Base-by-base conservation (phyloP, 37 sponge, comb jelly and placozoan species). In the Aphrocallistes beatrix region DNA sequence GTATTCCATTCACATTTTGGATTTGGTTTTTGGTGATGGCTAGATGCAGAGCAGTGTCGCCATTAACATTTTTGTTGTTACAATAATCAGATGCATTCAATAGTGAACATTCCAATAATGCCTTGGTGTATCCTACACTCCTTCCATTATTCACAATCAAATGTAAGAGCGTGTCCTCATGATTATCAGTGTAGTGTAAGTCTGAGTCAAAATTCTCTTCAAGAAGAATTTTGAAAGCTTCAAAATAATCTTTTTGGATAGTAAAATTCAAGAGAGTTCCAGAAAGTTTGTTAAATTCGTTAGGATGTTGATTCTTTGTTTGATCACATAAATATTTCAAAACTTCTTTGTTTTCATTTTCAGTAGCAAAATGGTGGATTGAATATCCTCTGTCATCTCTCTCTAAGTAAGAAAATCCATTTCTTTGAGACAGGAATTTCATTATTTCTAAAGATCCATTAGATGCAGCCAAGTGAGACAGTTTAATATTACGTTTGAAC, bases 401-500 rank as follows among this genome's bases (percentile, higher is more conserved):
- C 8, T 60, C 75, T 25, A 60, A 30, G 21, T 32, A 60, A 3
- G 75, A 30, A 19, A 60, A 32, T 8, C n/a, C n/a, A 3, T 19
- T 28, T 60, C 21, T 30, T 28, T 60, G 1, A 8, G n/a, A 25
- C 34, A 60, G 21, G n/a, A 19, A 60, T 30, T 60, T 3, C 3
- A 60, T 30, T 25, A 60, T 13, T 30, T 60, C 28, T 60, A 60
- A 32, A 32, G 75, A 60, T 3, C 75, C 75, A 60, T 19, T 8
- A 25, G 75, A 21, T 60, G 75, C 75, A 60, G 75, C 75, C n/a
- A 60, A 60, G n/a, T 60, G 75, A 19, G n/a, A 25, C n/a, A 60
- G n/a, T 13, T 60, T 60, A 60, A 30, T 30, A 13, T 13, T 13
- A 3, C n/a, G 10, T 6, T 3, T 60, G 34, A 19, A 60, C 10